Evolutionary conservation across 1,140 invertebrate genomes (phyloP).

Genomic region (Hycleus phaleratus): DNA sequence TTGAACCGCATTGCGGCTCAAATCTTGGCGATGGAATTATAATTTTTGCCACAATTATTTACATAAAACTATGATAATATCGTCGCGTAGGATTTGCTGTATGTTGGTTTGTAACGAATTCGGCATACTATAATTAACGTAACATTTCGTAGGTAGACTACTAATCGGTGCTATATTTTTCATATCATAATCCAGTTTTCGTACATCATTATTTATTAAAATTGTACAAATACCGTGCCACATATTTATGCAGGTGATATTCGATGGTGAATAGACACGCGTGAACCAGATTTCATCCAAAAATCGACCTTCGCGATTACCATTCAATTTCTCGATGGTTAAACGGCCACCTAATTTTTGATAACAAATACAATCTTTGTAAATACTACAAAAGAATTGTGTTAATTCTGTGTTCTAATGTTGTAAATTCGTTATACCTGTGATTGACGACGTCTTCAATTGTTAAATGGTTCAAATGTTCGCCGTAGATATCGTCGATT

Average conservation of each 20-base stretch:
- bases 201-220: conserved; percentile 33
- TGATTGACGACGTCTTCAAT: conserved; percentile 12
- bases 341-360: conserved; percentile 33
- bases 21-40: neutral
- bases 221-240: conserved; percentile 34
- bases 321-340: conserved; percentile 27
- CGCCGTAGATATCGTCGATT: conserved; percentile 6
- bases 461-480: conserved; percentile 6
- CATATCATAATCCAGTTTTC: conserved; percentile 26
- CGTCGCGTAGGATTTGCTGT: conserved; percentile 28
- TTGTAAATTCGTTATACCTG: neutral
- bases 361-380: conserved; percentile 34
- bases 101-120: conserved; percentile 4
- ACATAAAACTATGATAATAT: conserved; percentile 35
- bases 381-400: conserved; percentile 21
- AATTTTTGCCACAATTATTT: conserved; percentile 10
- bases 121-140: conserved; percentile 4
- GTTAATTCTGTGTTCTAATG: neutral
- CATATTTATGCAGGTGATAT: conserved; percentile 34
- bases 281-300: conserved; percentile 34
- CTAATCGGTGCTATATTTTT: conserved; percentile 24
- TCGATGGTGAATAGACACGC: conserved; percentile 35
- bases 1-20: too few relatives aligned
- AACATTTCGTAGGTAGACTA: neutral
- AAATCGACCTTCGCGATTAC: conserved; percentile 15